Base-by-base conservation (phyloP, 2,797 vertebrate genomes). In the Neopelma chrysocephalum region DNA sequence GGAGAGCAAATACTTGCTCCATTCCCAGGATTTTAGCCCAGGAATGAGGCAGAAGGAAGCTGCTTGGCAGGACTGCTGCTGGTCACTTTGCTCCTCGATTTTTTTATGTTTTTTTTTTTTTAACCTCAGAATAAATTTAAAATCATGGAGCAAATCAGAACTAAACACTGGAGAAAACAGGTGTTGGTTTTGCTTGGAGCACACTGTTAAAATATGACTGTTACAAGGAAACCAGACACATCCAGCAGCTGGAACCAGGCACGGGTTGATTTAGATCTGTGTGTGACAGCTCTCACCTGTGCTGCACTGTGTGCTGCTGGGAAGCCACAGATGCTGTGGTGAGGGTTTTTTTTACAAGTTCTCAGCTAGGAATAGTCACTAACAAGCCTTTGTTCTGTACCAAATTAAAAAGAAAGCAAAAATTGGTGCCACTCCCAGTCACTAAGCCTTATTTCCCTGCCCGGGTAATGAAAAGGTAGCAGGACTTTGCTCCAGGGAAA, bases 401-500 rank as follows among this genome's bases (percentile, higher is more conserved):
- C 4, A 51, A 68, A 84, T 27, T 2, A 0, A n/a, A 60, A 26
- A 50, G 11, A 15, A 47, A 47, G 6, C 11, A 53, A 72, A 64
- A 43, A 27, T 7, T 32, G 21, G 38, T 27, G 12, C 80, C 36
- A 10, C 45, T 83, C 54, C 57, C 58, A 27, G 4, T 22, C 8
- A 0, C 61, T 23, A 50, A 89, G 58, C 65, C 65, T 68, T 64
- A 61, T 64, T 81, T 80, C n/a, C 42, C 22, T 34, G 31, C 9
- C 1, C 7, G 4, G 21, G 43, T 61, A 83, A 90, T 86, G 82
- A 91, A 83, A 91, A 61, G 62, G 47, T 9, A 51, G 8, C 79
- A 76, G 57, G 47, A 88, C 62, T 83, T 93, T 79, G 80, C 94
- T 93, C 91, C 34, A 70, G 89, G 82, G 91, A 90, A 88, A 86